Evolutionary conservation across 1,140 invertebrate species (phyloP), one percentile per base, ranked within the genome.

Genomic region (Zaprionus capensis): DNA sequence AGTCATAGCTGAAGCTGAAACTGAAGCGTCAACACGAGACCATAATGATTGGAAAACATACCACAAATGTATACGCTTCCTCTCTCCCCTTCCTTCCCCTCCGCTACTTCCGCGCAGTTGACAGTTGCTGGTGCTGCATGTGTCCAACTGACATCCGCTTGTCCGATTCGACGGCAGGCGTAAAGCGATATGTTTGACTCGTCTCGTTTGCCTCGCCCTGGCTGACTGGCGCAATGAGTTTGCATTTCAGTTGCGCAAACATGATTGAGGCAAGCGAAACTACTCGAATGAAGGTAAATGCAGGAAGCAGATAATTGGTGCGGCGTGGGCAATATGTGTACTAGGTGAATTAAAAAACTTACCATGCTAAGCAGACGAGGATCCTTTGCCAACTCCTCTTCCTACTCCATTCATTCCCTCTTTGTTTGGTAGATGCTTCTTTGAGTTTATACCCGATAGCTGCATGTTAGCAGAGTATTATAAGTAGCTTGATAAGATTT

Each of bases 21-120:
- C 26, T 31, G 15, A 55, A 69, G 28, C 58, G 49, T 61, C n/a
- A 66, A 66, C 41, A 24, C 59, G 59, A 65, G 61, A 65, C 68
- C 56, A 76, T 76, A 61, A 68, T 74, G 73, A 41, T 70, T 72
- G 44, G 46, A 66, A 72, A 72, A 70, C 69, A 65, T 59, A 51
- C 46, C 46, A 24, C 46, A 51, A 51, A 24, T 51, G 46, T 51
- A 51, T 51, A 22, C 46, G 15, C 15, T n/a, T 38, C 4, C 36
- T 38, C 36, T 38, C 12, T 38, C 36, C 34, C 34, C 15, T 15
- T 44, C n/a, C 41, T n/a, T 2, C 6, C 17, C 7, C 41, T 9
- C 7, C 41, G 7, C n/a, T 2, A 7, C 41, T 46, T 1, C 15
- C 15, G 38, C 63, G 12, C 34, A 56, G 57, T 53, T 67, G 62